phyloP scores from a whole-genome alignment of 2,113 vertebrate genomes.

The Aptenodytes forsteri region DNA sequence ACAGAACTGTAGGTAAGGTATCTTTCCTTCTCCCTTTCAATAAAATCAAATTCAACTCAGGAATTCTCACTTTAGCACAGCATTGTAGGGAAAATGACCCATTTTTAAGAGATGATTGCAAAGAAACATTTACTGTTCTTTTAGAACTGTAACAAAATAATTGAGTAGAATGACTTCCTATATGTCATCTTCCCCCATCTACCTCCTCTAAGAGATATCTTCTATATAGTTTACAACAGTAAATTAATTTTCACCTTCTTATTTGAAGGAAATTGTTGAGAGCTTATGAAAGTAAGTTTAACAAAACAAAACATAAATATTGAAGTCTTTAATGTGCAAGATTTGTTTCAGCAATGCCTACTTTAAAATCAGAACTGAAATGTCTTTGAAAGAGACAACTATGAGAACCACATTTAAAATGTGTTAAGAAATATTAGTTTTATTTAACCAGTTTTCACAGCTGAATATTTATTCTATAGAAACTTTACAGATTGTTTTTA shows the following conservation, averaged over 20 bases:
- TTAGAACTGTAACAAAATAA: background rate
- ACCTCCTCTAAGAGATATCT: background rate
- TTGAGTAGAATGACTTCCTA: background rate
- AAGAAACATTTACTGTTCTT: background rate
- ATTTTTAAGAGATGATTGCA: background rate
- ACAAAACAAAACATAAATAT: background rate
- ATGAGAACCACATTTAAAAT: constrained; percentile 49
- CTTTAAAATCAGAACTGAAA: background rate
- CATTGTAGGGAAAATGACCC: background rate
- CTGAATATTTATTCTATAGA: constrained; percentile 91
- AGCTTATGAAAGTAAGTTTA: background rate
- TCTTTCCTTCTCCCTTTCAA: background rate
- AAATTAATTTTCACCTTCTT: background rate
- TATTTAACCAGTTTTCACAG: constrained; percentile 91
- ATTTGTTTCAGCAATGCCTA: background rate
- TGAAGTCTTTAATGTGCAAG: background rate
- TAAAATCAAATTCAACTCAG: background rate
- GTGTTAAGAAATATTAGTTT: constrained; percentile 90
- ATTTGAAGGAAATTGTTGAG: background rate
- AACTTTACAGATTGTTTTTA: constrained; percentile 93
- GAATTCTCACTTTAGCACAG: background rate
- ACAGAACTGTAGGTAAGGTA: background rate
- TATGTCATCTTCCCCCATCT: background rate
- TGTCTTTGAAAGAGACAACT: constrained; percentile 17
- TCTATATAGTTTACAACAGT: background rate